Conservation (phyloP, 2,888 invertebrate genomes). For the Tortricodes alternella region DNA sequence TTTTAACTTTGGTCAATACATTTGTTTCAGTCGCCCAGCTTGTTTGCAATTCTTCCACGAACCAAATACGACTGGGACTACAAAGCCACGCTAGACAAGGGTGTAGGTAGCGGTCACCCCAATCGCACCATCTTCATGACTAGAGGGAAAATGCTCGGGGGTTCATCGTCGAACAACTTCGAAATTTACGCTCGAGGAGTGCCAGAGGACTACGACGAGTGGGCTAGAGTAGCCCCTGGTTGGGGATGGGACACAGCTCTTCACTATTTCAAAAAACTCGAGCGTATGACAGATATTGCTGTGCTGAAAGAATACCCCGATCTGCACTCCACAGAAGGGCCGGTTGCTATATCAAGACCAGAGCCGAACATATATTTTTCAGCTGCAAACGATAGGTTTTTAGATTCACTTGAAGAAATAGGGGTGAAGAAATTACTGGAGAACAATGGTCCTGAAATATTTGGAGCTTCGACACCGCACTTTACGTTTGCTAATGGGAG, state of each 20-base stretch:
- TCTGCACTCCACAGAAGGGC: slow-evolving; percentile 54
- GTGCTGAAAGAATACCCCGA: slow-evolving; percentile 44
- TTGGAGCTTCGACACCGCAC: slow-evolving; percentile 51
- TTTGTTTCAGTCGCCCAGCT: slow-evolving; percentile 50
- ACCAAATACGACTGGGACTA: slow-evolving; percentile 56
- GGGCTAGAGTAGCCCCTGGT: slow-evolving; percentile 50
- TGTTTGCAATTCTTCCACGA: slow-evolving; percentile 46
- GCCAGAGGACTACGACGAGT: slow-evolving; percentile 53
- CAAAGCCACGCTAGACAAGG: slow-evolving; percentile 41
- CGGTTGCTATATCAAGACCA: slow-evolving; percentile 52
- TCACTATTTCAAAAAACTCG: slow-evolving; percentile 55
- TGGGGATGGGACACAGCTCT: slow-evolving; percentile 56
- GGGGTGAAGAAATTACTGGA: slow-evolving; percentile 52
- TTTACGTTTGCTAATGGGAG: slow-evolving; percentile 55
- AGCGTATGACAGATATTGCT: slow-evolving; percentile 53
- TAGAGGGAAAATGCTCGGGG: slow-evolving; percentile 58
- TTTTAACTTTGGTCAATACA: too few species aligned
- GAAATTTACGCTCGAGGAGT: slow-evolving; percentile 54
- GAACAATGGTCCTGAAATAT: slow-evolving; percentile 48
- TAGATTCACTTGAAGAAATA: slow-evolving; percentile 52
- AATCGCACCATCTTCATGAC: slow-evolving; percentile 38
- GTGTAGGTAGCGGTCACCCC: slow-evolving; percentile 45
- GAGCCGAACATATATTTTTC: slow-evolving; percentile 40
- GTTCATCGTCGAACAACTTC: slow-evolving; percentile 54
- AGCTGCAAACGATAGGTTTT: slow-evolving; percentile 44